Evolutionary conservation across 2,797 vertebrate genomes (phyloP).

Genomic region (Synaphobranchus kaupii): DNA sequence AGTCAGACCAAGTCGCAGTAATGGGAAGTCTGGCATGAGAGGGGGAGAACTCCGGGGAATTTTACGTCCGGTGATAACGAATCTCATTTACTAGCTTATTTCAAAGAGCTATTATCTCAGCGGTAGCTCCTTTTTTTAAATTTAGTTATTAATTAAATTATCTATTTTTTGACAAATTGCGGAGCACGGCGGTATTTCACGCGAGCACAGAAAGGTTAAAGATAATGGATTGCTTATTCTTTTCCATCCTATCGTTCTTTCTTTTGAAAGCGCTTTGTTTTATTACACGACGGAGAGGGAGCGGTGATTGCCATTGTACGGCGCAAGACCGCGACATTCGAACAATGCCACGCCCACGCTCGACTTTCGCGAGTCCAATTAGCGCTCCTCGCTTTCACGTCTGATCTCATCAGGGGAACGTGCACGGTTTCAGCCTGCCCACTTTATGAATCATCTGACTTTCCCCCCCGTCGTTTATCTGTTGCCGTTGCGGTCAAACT

Average conservation of each 20-base stretch:
- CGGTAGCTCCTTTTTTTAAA: neutral
- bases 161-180: neutral
- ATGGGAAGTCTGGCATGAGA: neutral
- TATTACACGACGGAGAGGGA: neutral
- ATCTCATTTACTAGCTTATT: neutral
- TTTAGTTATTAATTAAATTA: neutral
- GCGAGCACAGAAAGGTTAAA: neutral
- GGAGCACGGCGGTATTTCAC: neutral
- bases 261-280: neutral
- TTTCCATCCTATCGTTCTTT: neutral
- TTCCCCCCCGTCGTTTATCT: too few species aligned
- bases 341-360: neutral
- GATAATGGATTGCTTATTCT: neutral
- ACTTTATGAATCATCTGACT: neutral
- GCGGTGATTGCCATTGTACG: neutral
- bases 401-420: neutral
- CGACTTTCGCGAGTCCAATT: neutral
- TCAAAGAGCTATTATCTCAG: slow-evolving; percentile 1
- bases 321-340: neutral
- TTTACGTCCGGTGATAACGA: neutral
- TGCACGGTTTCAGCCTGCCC: neutral
- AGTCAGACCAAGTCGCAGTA: neutral
- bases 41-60: neutral
- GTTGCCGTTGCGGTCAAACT: neutral
- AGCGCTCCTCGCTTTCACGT: neutral